phyloP scores from a whole-genome alignment of 2,113 vertebrate genomes.

The Grallaria varia region DNA sequence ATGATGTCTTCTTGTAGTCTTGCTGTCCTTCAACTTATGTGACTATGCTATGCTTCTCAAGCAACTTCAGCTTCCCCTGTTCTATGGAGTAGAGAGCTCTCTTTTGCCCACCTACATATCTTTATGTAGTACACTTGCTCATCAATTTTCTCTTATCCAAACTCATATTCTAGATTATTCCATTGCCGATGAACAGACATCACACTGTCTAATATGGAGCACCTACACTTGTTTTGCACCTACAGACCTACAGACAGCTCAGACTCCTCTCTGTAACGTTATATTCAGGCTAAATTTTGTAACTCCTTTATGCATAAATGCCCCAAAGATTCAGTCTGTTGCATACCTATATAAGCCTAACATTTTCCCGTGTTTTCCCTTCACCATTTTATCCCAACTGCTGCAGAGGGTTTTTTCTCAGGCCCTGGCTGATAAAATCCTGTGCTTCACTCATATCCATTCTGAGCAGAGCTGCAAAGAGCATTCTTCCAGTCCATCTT shows the following conservation, averaged over 20 bases:
- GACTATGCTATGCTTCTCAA: not conserved
- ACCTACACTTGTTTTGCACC: not conserved
- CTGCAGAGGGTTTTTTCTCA: not conserved
- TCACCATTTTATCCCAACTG: not conserved
- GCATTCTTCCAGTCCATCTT: not conserved
- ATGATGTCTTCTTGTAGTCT: not conserved
- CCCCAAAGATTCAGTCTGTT: not conserved
- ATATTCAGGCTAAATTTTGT: not conserved
- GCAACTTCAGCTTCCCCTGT: not conserved
- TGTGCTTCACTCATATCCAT: not conserved
- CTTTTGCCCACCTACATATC: not conserved
- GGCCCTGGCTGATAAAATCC: not conserved
- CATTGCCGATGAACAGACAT: not conserved
- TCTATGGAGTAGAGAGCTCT: not conserved
- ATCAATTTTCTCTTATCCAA: not conserved
- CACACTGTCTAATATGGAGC: not conserved
- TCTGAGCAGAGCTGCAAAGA: not conserved
- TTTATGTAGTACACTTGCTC: not conserved
- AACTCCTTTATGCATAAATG: not conserved
- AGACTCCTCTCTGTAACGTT: not conserved
- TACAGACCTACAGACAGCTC: too few relatives aligned
- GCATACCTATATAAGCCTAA: not conserved
- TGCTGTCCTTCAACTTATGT: not conserved
- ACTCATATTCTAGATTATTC: not conserved
- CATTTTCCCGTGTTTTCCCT: not conserved